phyloP scores from a whole-genome alignment of 2,797 vertebrate species.

The Lepilemur ruficaudatus region DNA sequence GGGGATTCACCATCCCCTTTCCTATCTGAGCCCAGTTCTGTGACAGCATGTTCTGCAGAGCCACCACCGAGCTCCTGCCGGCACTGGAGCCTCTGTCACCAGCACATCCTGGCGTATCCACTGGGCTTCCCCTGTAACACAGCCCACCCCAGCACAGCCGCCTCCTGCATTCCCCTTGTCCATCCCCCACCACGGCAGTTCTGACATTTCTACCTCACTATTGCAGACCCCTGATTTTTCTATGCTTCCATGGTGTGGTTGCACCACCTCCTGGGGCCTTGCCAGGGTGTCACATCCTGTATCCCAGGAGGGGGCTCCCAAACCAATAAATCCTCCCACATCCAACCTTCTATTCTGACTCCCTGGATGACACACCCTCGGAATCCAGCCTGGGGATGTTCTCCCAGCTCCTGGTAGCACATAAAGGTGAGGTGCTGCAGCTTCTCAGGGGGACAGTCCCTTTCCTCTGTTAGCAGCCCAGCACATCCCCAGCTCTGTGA shows the following conservation, averaged over 20 bases:
- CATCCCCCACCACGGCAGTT: background rate
- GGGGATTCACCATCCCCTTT: background rate
- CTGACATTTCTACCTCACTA: background rate
- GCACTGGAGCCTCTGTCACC: background rate
- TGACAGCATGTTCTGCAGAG: background rate
- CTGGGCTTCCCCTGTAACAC: background rate
- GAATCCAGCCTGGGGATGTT: background rate
- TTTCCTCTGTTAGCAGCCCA: background rate
- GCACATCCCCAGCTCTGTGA: background rate
- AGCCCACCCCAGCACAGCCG: background rate
- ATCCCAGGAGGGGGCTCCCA: background rate
- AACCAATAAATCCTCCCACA: background rate
- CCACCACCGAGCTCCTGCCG: background rate
- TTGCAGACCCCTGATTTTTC: background rate
- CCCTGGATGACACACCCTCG: background rate
- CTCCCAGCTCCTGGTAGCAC: background rate
- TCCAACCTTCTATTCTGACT: background rate
- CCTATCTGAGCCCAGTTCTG: background rate
- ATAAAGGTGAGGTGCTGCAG: background rate
- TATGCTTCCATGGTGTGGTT: background rate
- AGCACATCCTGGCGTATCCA: too few species aligned
- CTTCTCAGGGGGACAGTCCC: background rate
- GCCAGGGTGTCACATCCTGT: background rate
- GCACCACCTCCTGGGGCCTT: background rate
- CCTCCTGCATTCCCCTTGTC: background rate